Conservation (phyloP, 2,797 vertebrate species). For the Tachyglossus aculeatus region DNA sequence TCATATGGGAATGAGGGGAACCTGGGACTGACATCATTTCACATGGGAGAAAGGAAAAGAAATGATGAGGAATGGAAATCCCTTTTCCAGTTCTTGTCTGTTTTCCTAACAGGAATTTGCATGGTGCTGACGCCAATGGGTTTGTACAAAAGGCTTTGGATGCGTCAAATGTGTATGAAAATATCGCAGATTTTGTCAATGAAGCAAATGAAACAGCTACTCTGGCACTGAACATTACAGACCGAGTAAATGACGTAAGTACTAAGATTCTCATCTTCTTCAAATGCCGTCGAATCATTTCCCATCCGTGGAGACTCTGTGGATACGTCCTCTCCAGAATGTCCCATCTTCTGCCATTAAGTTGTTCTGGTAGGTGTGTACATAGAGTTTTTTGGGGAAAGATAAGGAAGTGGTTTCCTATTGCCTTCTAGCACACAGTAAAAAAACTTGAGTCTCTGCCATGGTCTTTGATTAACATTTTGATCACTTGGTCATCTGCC, state of each 20-base stretch:
- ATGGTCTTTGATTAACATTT: neutral
- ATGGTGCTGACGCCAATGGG: constrained; percentile 87
- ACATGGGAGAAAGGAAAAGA: neutral
- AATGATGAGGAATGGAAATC: constrained; percentile 2
- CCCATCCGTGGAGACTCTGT: no score
- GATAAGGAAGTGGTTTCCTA: no score
- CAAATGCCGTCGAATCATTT: no score
- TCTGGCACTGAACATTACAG: constrained; percentile 81
- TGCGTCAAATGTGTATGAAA: constrained; percentile 94
- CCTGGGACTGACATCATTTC: neutral
- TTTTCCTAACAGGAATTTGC: constrained; percentile 81
- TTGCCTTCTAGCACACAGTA: no score
- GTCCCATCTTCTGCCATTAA: no score
- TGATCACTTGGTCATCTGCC: neutral
- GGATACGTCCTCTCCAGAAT: no score
- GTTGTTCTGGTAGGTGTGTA: no score
- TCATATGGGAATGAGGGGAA: no score
- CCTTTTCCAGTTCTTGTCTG: neutral
- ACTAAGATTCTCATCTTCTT: no score
- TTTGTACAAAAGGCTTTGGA: constrained; percentile 92
- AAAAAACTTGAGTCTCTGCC: neutral
- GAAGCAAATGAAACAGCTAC: constrained; percentile 85
- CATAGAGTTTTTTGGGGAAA: no score
- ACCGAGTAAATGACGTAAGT: constrained; percentile 86
- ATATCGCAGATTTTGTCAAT: constrained; percentile 84